phyloP scores from a whole-genome alignment of 2,888 invertebrate genomes.

The Papilio elwesi region DNA sequence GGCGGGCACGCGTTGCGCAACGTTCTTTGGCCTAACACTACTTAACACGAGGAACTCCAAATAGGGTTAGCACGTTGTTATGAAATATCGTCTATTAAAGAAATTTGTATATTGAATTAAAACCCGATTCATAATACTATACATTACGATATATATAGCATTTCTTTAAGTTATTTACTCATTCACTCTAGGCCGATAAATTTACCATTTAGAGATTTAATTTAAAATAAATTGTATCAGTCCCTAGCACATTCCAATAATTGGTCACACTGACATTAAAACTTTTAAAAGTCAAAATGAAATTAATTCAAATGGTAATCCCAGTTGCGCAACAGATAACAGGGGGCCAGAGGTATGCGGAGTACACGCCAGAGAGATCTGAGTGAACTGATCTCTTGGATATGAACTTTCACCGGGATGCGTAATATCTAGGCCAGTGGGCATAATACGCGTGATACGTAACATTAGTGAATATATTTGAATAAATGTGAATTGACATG shows the following conservation, averaged over 20 bases:
- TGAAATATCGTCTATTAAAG: slow-evolving; percentile 53
- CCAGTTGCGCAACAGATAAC: slow-evolving; percentile 68
- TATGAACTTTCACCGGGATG: slow-evolving; percentile 22
- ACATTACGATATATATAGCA: too few relatives aligned
- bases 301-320: slow-evolving; percentile 59
- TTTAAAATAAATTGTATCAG: background rate
- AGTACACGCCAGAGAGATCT: background rate
- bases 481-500: background rate
- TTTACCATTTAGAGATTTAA: too few relatives aligned
- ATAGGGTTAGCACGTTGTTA: slow-evolving; percentile 19
- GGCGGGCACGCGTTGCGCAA: slow-evolving; percentile 63
- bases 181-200: too few relatives aligned
- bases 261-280: background rate
- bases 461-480: slow-evolving; percentile 9
- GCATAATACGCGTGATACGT: background rate
- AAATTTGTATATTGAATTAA: slow-evolving; percentile 56
- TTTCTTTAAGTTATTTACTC: too few relatives aligned
- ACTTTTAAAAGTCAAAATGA: slow-evolving; percentile 51
- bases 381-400: background rate
- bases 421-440: slow-evolving; percentile 4
- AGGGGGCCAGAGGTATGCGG: slow-evolving; percentile 43
- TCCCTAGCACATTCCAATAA: background rate
- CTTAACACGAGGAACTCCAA: slow-evolving; percentile 42
- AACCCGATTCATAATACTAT: background rate
- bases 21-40: slow-evolving; percentile 43